phyloP scores from a whole-genome alignment of 2,113 vertebrate species.

The Ondatra zibethicus region DNA sequence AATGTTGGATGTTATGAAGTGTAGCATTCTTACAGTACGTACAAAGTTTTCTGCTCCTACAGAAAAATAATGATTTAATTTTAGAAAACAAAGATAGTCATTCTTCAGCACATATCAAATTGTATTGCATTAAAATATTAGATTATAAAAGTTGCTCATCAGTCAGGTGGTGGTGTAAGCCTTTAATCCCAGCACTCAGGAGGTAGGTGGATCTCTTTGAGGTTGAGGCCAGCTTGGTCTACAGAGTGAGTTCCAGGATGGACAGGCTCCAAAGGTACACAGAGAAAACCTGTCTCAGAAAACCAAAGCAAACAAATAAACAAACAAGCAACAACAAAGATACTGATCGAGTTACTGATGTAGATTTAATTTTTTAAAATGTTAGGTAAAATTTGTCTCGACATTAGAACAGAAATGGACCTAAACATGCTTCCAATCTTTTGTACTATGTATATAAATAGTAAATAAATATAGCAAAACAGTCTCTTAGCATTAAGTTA shows the following conservation, averaged over 20 bases:
- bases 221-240: no score
- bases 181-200: no score
- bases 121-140: background rate
- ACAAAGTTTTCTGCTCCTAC: background rate
- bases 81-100: background rate
- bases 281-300: background rate
- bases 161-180: background rate
- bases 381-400: background rate
- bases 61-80: background rate
- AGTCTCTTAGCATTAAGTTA: background rate
- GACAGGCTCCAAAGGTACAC: no score
- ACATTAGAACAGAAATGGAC: background rate
- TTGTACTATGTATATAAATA: background rate
- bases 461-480: no score
- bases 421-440: background rate
- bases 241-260: no score
- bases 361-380: background rate
- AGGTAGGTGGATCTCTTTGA: no score
- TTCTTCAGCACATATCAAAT: background rate
- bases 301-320: no score
- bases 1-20: background rate
- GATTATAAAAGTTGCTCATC: background rate
- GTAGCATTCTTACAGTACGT: background rate
- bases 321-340: background rate
- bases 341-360: background rate